phyloP scores from a whole-genome alignment of 1,140 invertebrate genomes.

The Hesperophylax magnus region DNA sequence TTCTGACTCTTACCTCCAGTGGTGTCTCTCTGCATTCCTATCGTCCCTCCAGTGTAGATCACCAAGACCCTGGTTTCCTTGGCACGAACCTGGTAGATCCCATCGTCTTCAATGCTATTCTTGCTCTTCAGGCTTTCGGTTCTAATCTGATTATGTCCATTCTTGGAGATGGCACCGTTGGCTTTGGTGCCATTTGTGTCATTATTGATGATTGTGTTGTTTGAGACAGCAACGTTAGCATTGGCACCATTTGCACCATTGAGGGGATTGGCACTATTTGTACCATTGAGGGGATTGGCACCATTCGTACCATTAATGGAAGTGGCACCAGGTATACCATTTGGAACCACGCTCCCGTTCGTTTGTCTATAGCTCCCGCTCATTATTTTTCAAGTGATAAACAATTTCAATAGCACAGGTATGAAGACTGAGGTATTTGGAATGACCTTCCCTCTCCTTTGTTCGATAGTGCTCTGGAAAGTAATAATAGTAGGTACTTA shows the following conservation, averaged over 20 bases:
- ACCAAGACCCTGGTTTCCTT: constrained; percentile 78
- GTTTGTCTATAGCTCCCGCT: too few relatives aligned
- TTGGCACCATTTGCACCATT: background rate
- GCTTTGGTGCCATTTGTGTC: background rate
- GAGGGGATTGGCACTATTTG: background rate
- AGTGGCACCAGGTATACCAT: too few relatives aligned
- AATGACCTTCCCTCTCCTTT: too few relatives aligned
- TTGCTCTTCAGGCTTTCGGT: background rate
- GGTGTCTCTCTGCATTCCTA: constrained; percentile 87
- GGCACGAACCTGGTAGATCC: background rate
- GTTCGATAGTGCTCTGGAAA: too few relatives aligned
- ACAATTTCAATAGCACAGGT: too few relatives aligned
- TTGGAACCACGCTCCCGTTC: too few relatives aligned
- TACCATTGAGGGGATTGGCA: background rate
- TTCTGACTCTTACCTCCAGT: constrained; percentile 74
- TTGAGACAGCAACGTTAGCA: background rate
- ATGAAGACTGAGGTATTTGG: too few relatives aligned
- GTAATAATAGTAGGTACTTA: too few relatives aligned
- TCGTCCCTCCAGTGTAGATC: constrained; percentile 90
- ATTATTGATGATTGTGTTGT: background rate
- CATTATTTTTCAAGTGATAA: too few relatives aligned
- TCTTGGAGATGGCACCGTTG: background rate
- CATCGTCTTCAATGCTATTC: constrained; percentile 26
- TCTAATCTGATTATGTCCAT: background rate
- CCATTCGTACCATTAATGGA: too few relatives aligned